Percentiles rank a stretch among this genome's conserved stretches.
Conservation (phyloP, 2,888 invertebrate genomes). For the Ectemnius lituratus region DNA sequence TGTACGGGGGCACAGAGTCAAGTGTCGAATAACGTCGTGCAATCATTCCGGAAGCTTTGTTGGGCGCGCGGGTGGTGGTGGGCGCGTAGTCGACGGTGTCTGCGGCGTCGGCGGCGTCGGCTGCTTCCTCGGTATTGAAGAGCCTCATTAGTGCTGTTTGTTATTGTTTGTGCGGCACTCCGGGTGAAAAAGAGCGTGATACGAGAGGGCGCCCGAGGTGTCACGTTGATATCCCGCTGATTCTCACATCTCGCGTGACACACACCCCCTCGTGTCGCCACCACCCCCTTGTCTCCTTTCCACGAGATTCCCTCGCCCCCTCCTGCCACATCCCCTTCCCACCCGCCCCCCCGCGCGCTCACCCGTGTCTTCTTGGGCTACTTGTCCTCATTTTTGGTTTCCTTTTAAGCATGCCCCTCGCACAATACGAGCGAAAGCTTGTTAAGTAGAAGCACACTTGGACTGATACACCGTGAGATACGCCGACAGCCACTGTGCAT, state of each 20-base stretch:
- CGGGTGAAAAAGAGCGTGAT: conserved; percentile 70
- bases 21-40: conserved; percentile 56
- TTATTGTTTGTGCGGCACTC: conserved; percentile 76
- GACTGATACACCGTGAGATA: conserved; percentile 65
- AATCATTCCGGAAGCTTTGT: conserved; percentile 63
- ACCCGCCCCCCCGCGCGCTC: conserved; percentile 15
- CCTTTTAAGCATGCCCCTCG: conserved; percentile 76
- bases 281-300: background rate
- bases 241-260: conserved; percentile 71
- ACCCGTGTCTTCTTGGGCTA: conserved; percentile 59
- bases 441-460: conserved; percentile 76
- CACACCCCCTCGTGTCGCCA: conserved; percentile 40
- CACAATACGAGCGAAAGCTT: conserved; percentile 75
- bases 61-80: conserved; percentile 22
- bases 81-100: background rate
- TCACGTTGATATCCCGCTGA: conserved; percentile 75
- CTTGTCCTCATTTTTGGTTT: conserved; percentile 78
- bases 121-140: conserved; percentile 72
- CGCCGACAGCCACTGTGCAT: conserved; percentile 41
- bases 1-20: conserved; percentile 36
- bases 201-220: conserved; percentile 76
- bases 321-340: conserved; percentile 31
- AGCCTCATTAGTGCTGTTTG: conserved; percentile 77
- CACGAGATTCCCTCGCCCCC: background rate
- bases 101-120: conserved; percentile 41